phyloP scores from a whole-genome alignment of 2,797 vertebrate genomes.

The Neopelma chrysocephalum region DNA sequence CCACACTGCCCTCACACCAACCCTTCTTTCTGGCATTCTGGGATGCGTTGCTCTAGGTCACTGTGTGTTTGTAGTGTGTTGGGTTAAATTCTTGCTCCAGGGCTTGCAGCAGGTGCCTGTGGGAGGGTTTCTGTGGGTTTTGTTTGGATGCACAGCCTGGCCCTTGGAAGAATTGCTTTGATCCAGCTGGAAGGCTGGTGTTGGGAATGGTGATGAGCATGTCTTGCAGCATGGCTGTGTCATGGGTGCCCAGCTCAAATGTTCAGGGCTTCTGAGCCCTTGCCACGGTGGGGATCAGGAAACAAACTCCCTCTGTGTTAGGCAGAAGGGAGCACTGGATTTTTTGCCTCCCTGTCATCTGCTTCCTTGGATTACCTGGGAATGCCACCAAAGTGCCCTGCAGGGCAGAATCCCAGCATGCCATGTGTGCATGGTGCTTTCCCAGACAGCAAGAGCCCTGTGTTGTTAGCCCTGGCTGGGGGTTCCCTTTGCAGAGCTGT shows the following conservation, averaged over 20 bases:
- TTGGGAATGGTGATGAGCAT: background rate
- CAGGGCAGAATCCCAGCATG: background rate
- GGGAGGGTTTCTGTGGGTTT: background rate
- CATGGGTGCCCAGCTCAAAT: background rate
- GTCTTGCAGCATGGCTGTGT: background rate
- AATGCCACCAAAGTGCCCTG: background rate
- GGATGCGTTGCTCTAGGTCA: background rate
- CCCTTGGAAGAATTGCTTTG: background rate
- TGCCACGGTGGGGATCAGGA: background rate
- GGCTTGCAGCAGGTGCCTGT: background rate
- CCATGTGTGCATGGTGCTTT: background rate
- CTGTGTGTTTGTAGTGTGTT: background rate
- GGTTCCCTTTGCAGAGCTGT: background rate
- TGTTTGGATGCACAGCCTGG: background rate
- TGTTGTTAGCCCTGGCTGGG: background rate
- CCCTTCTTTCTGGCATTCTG: background rate
- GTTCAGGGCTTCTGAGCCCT: background rate
- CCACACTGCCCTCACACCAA: background rate
- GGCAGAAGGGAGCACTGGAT: background rate
- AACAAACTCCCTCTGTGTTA: background rate
- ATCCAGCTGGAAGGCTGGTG: background rate
- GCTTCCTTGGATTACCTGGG: background rate
- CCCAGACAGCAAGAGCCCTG: background rate
- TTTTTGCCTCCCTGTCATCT: background rate
- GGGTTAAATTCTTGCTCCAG: background rate